phyloP scores from a whole-genome alignment of 2,113 vertebrate genomes.

The Scophthalmus maximus region DNA sequence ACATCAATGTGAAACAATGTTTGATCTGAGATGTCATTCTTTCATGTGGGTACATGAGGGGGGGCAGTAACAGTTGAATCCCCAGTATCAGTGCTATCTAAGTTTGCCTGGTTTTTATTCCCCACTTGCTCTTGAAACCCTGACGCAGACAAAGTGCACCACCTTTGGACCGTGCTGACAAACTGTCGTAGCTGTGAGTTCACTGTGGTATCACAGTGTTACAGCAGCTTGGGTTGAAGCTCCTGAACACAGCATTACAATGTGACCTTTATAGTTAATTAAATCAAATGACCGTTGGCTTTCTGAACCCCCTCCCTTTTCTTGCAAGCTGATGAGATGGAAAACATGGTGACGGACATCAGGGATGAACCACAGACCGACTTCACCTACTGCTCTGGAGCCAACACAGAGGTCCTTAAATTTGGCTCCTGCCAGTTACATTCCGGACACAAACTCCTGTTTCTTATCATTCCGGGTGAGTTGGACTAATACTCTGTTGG shows the following conservation, averaged over 20 bases:
- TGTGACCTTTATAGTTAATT: neutral
- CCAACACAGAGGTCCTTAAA: constrained; percentile 80
- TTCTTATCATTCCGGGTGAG: constrained; percentile 85
- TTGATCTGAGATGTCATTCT: too few species aligned
- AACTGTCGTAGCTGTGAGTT: neutral
- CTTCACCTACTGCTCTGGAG: constrained; percentile 80
- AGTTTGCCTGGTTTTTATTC: too few species aligned
- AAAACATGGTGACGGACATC: constrained; percentile 8
- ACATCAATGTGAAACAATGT: too few species aligned
- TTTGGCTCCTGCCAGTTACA: constrained; percentile 74
- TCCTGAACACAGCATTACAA: neutral
- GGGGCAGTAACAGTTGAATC: too few species aligned
- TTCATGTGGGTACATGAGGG: too few species aligned
- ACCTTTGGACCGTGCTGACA: constrained; percentile 35
- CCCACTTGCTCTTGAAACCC: neutral
- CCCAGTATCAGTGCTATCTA: too few species aligned
- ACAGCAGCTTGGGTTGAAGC: neutral
- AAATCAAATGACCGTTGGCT: neutral
- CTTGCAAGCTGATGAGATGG: constrained; percentile 58
- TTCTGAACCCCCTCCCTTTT: neutral
- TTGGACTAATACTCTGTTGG: neutral
- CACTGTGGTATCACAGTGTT: too few species aligned
- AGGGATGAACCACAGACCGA: constrained; percentile 63
- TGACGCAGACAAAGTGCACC: neutral
- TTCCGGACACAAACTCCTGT: constrained; percentile 58